Conservation (phyloP, 64 coral and sea anemone genomes). For the Anthopleura sola region DNA sequence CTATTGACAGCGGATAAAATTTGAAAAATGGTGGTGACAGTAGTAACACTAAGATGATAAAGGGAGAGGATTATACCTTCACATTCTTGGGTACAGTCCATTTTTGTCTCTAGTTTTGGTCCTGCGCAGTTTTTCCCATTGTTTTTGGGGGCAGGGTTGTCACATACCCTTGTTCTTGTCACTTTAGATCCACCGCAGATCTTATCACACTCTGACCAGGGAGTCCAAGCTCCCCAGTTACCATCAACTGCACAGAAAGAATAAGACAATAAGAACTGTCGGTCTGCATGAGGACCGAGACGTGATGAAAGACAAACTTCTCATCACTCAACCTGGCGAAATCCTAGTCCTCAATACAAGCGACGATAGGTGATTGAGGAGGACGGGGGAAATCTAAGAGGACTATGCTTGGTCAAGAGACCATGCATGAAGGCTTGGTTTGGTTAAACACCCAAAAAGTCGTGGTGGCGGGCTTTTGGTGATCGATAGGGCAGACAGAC, state of each 20-base stretch:
- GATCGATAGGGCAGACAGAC: too few relatives aligned
- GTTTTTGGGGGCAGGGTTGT: conserved; percentile 33
- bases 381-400: too few relatives aligned
- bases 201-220: neutral
- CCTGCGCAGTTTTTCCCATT: conserved; percentile 30
- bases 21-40: too few relatives aligned
- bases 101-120: conserved; percentile 8
- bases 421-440: too few relatives aligned
- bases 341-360: too few relatives aligned
- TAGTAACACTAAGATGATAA: neutral
- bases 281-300: neutral
- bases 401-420: too few relatives aligned
- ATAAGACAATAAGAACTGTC: neutral
- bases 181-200: conserved; percentile 16
- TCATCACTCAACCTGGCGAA: neutral
- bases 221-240: conserved; percentile 24
- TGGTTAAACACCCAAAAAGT: too few relatives aligned
- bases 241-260: conserved; percentile 33
- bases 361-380: too few relatives aligned
- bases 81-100: conserved; percentile 30
- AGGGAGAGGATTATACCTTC: conserved; percentile 11
- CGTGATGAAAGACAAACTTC: too few relatives aligned
- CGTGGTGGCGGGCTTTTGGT: too few relatives aligned
- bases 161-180: conserved; percentile 26
- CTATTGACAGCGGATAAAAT: too few relatives aligned